These are phyloP conservation scores for Stegastes partitus DNA, from an alignment of 2,113 vertebrate species.

Conservation along the genomic window DNA sequence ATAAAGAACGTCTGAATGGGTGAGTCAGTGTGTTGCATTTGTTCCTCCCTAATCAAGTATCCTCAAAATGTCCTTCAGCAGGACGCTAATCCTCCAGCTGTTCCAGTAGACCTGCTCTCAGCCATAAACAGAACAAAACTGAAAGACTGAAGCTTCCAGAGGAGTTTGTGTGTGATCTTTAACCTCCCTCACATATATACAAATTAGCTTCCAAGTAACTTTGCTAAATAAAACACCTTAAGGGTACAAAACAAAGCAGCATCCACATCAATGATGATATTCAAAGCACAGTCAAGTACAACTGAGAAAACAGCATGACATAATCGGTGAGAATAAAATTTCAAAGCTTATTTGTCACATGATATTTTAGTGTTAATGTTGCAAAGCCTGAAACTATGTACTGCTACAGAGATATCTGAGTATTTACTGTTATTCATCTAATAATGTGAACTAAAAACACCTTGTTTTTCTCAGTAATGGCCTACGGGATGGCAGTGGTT, in stretches of 20 bases:
- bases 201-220: neutral
- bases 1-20: neutral
- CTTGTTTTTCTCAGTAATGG: slow-evolving; percentile 24
- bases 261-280: too few species aligned
- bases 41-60: neutral
- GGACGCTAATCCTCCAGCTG: slow-evolving; percentile 9
- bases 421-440: slow-evolving; percentile 40
- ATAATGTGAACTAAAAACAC: slow-evolving; percentile 30
- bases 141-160: slow-evolving; percentile 28
- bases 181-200: slow-evolving; percentile 21
- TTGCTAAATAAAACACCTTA: neutral
- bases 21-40: neutral
- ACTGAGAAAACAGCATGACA: slow-evolving; percentile 5
- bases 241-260: too few species aligned
- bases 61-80: slow-evolving; percentile 28
- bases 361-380: slow-evolving; percentile 8
- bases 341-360: neutral
- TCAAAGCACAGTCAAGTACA: neutral
- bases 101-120: slow-evolving; percentile 33
- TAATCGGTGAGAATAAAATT: neutral
- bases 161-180: slow-evolving; percentile 40
- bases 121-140: slow-evolving; percentile 20
- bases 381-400: neutral
- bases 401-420: slow-evolving; percentile 16
- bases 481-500: slow-evolving; percentile 14